Percentiles rank a stretch among this genome's conserved stretches.
phyloP scores from a whole-genome alignment of 2,888 invertebrate genomes.

The Belgica antarctica region DNA sequence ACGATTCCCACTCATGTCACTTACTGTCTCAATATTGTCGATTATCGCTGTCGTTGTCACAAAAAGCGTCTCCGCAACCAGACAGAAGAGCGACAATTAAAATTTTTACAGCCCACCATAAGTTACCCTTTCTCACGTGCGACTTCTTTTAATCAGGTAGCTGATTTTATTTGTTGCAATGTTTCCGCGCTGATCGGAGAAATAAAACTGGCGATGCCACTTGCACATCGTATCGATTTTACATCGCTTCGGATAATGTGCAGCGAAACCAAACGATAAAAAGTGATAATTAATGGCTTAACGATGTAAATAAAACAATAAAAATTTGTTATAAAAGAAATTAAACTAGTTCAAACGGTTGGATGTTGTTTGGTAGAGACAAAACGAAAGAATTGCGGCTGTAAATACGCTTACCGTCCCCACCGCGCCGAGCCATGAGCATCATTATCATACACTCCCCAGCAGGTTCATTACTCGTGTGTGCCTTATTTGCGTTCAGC shows the following conservation, averaged over 20 bases:
- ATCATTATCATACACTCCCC: constrained; percentile 10
- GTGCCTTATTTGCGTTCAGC: constrained; percentile 18
- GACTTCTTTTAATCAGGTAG: constrained; percentile 16
- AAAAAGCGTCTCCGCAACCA: constrained; percentile 8
- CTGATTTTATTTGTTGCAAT: too few relatives aligned
- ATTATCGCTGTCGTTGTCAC: too few relatives aligned
- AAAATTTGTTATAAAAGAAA: constrained; percentile 42
- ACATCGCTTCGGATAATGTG: background rate
- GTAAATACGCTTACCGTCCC: constrained; percentile 23
- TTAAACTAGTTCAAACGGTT: constrained; percentile 41
- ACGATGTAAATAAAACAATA: constrained; percentile 39
- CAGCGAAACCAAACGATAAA: constrained; percentile 24
- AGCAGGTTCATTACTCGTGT: constrained; percentile 17
- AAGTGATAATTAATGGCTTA: constrained; percentile 37
- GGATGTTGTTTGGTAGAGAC: background rate
- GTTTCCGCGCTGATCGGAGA: constrained; percentile 2
- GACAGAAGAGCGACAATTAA: constrained; percentile 17
- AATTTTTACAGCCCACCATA: constrained; percentile 27
- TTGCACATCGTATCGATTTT: background rate
- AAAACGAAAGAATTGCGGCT: constrained; percentile 1
- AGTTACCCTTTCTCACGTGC: constrained; percentile 12
- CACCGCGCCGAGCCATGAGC: background rate
- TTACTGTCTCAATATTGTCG: too few relatives aligned
- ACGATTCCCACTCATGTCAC: too few relatives aligned
- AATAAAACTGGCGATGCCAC: background rate